Percentiles rank a stretch among this genome's conserved stretches.
Evolutionary conservation across 2,113 vertebrate genomes (phyloP).

Genomic region (Otocyon megalotis): DNA sequence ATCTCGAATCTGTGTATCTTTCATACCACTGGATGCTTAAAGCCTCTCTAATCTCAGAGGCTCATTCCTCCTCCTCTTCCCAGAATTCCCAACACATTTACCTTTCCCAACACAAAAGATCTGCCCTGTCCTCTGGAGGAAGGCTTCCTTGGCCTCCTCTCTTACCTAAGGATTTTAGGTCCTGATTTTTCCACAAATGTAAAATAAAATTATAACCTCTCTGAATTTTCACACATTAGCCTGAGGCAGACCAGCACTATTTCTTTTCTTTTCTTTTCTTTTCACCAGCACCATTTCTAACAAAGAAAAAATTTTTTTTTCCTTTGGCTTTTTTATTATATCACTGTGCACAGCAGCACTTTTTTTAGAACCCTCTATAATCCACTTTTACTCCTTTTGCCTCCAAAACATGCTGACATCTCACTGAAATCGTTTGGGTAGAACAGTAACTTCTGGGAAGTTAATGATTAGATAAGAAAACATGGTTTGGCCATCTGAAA

Average conservation of each 20-base stretch:
- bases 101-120: neutral
- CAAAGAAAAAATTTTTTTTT: neutral
- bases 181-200: neutral
- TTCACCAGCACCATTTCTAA: neutral
- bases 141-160: neutral
- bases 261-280: no score
- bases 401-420: neutral
- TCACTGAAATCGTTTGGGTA: neutral
- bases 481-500: constrained; percentile 20
- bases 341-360: neutral
- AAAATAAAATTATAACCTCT: constrained; percentile 32
- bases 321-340: neutral
- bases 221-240: neutral
- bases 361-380: neutral
- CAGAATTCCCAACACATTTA: neutral
- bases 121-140: neutral
- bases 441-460: neutral
- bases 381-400: neutral
- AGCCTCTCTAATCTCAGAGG: neutral
- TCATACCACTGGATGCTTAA: neutral
- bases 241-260: neutral
- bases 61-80: neutral
- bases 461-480: constrained; percentile 43
- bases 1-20: neutral
- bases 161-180: neutral